A percentile compares a stretch with the other conserved stretches of the same genome.
These are phyloP conservation scores for Lordiphosa collinella DNA, from an alignment of 1,140 invertebrate genomes.

Conservation along the genomic window DNA sequence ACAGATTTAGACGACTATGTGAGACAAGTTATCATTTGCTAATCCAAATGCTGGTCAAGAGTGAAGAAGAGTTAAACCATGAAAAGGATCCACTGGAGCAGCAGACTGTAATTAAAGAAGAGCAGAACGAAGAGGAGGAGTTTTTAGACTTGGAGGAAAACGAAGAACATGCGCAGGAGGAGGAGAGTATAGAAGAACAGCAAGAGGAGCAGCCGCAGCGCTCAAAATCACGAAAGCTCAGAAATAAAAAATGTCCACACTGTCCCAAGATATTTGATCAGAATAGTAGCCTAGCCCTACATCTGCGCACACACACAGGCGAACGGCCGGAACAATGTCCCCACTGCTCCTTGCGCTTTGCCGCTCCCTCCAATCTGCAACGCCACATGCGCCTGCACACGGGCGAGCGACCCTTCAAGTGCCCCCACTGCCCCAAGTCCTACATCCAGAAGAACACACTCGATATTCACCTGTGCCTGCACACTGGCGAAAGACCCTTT, in stretches of 20 bases:
- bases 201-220: neutral
- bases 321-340: constrained; percentile 15
- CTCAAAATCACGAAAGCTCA: neutral
- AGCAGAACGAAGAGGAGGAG: too few relatives aligned
- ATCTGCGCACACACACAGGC: constrained; percentile 20
- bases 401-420: constrained; percentile 7
- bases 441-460: constrained; percentile 6
- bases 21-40: neutral
- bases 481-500: constrained; percentile 7
- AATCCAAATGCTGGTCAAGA: neutral
- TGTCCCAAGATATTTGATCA: constrained; percentile 2
- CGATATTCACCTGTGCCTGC: neutral
- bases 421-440: constrained; percentile 6
- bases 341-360: constrained; percentile 5
- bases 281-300: neutral
- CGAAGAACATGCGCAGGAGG: too few relatives aligned
- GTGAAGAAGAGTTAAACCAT: too few relatives aligned
- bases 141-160: too few relatives aligned
- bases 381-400: constrained; percentile 15
- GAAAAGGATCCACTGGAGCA: too few relatives aligned
- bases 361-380: neutral
- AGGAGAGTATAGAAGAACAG: neutral
- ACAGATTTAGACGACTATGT: neutral
- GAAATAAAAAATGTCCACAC: neutral
- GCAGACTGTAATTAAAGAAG: too few relatives aligned